These are phyloP conservation scores for Saiga tatarica DNA, from an alignment of 2,113 vertebrate genomes.

Conservation along the genomic window DNA sequence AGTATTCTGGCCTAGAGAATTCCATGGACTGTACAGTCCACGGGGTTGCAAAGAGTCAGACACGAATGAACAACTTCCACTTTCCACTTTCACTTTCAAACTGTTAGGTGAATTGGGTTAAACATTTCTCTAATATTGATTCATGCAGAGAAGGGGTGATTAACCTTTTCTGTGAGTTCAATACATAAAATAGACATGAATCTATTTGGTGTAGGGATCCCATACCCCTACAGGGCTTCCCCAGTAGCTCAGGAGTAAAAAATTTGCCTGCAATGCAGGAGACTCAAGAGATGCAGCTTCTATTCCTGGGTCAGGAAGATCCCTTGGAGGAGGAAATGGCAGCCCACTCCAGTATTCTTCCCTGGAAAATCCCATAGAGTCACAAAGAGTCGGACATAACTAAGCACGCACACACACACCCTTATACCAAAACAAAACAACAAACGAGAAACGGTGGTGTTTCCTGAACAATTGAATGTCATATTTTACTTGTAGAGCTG, in stretches of 20 bases:
- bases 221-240: background rate
- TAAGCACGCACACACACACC: fast-evolving
- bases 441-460: constrained; percentile 59
- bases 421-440: background rate
- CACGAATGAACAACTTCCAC: no score
- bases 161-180: background rate
- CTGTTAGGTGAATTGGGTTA: background rate
- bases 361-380: background rate
- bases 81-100: no score
- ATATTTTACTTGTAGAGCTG: constrained; percentile 78
- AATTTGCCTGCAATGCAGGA: background rate
- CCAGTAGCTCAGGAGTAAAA: background rate
- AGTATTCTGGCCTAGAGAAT: no score
- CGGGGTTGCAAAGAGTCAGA: no score
- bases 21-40: no score
- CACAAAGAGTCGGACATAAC: background rate
- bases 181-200: background rate
- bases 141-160: background rate
- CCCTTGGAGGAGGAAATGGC: background rate
- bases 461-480: constrained; percentile 73
- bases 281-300: background rate
- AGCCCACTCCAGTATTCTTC: background rate
- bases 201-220: background rate
- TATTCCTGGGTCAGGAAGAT: background rate
- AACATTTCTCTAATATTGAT: background rate